These are phyloP conservation scores for Cossypha niveicapilla DNA, from an alignment of 2,797 vertebrate genomes.

Conservation along the genomic window DNA sequence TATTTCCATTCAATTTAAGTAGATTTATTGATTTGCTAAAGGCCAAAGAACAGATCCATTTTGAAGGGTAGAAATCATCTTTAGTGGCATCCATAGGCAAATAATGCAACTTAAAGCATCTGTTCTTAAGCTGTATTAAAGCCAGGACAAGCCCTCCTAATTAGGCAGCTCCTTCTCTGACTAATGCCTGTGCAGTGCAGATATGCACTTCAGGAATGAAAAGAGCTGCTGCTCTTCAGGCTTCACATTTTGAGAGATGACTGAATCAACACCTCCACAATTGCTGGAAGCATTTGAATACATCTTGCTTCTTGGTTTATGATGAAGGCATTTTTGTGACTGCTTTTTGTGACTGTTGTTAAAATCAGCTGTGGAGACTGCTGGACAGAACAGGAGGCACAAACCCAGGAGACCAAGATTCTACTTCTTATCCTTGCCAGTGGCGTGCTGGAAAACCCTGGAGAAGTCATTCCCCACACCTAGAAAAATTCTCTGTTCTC, in stretches of 20 bases:
- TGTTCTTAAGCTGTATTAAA: conserved; percentile 13
- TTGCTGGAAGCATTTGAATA: conserved; percentile 16
- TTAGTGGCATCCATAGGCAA: neutral
- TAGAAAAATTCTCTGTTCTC: neutral
- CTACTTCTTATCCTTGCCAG: neutral
- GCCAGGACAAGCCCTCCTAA: neutral
- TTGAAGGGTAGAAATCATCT: neutral
- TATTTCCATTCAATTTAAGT: neutral
- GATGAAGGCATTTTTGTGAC: neutral
- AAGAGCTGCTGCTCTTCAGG: neutral
- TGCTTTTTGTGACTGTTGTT: neutral
- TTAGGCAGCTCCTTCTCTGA: neutral
- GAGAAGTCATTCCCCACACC: neutral
- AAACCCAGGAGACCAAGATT: neutral
- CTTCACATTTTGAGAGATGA: neutral
- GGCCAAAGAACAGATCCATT: neutral
- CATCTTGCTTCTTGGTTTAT: neutral
- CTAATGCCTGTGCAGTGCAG: neutral
- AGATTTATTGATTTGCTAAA: conserved; percentile 11
- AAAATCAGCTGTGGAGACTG: neutral
- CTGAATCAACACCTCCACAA: neutral
- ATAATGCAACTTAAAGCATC: neutral
- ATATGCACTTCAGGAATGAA: neutral
- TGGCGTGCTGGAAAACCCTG: neutral
- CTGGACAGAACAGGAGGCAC: neutral